Conservation (phyloP, 2,888 invertebrate genomes). For the Ceramica pisi region DNA sequence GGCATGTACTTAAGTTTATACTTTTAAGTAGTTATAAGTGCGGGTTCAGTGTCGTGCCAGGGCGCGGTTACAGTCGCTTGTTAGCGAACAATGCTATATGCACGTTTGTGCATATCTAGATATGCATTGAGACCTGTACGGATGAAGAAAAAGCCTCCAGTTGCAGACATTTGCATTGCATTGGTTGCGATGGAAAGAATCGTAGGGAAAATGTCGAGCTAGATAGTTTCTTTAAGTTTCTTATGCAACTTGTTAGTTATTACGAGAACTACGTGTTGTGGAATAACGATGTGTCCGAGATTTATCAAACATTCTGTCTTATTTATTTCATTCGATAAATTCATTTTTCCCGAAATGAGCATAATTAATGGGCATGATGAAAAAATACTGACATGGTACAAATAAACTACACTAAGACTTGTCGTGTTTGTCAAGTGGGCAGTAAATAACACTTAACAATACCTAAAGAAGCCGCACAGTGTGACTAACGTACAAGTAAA, state of each 20-base stretch:
- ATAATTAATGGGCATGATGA: not conserved
- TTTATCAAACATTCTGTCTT: not conserved
- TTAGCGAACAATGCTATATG: slow-evolving; percentile 86
- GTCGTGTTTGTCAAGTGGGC: slow-evolving; percentile 41
- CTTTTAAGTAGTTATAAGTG: slow-evolving; percentile 69
- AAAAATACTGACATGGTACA: slow-evolving; percentile 1
- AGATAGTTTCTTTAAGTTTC: slow-evolving; percentile 42
- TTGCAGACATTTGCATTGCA: slow-evolving; percentile 71
- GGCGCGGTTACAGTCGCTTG: slow-evolving; percentile 85
- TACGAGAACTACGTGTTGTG: slow-evolving; percentile 12
- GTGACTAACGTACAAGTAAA: slow-evolving; percentile 77
- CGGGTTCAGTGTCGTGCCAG: slow-evolving; percentile 81
- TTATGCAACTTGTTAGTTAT: slow-evolving; percentile 33
- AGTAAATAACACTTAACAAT: slow-evolving; percentile 52
- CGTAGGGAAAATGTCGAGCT: slow-evolving; percentile 54
- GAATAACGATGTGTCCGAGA: not conserved
- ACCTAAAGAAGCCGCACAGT: slow-evolving; percentile 68
- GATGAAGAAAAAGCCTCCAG: slow-evolving; percentile 69
- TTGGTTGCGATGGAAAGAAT: slow-evolving; percentile 64
- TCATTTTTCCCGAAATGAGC: not conserved
- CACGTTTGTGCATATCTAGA: slow-evolving; percentile 75
- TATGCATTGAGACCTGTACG: slow-evolving; percentile 68
- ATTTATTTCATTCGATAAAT: not conserved
- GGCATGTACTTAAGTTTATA: slow-evolving; percentile 62
- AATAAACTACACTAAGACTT: slow-evolving; percentile 47